phyloP scores from a whole-genome alignment of 23 tunicate species.

The Phallusia fumigata region DNA sequence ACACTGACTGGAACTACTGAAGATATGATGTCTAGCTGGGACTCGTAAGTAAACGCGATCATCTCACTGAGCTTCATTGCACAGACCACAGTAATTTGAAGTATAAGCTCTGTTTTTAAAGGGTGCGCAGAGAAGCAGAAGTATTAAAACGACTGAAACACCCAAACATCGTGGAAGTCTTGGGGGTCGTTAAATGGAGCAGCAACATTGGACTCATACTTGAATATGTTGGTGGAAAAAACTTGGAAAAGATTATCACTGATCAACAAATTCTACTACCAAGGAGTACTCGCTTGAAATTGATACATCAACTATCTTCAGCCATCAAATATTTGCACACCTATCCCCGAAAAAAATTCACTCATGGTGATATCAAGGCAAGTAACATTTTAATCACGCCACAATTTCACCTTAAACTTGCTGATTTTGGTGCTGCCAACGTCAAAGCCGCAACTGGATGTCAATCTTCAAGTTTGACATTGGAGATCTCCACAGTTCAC shows the following conservation, averaged over 20 bases:
- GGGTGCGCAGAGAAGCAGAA: too few species aligned
- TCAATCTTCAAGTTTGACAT: not conserved
- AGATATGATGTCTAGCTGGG: too few species aligned
- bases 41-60: too few species aligned
- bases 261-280: not conserved
- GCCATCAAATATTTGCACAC: not conserved
- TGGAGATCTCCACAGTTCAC: not conserved
- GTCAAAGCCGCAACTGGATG: not conserved
- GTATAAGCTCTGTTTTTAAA: too few species aligned
- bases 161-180: too few species aligned
- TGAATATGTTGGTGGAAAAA: too few species aligned
- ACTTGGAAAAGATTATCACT: too few species aligned
- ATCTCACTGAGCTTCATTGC: too few species aligned
- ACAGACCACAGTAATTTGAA: too few species aligned
- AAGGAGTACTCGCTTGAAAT: not conserved
- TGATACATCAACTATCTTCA: not conserved
- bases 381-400: not conserved
- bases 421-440: slow-evolving; percentile 18
- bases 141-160: too few species aligned
- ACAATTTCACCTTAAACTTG: not conserved
- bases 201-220: not conserved
- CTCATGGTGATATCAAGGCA: not conserved
- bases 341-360: not conserved
- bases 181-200: too few species aligned
- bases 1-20: too few species aligned